Conservation (phyloP, 1,140 invertebrate species). For the Stratiolaelaps scimitus region DNA sequence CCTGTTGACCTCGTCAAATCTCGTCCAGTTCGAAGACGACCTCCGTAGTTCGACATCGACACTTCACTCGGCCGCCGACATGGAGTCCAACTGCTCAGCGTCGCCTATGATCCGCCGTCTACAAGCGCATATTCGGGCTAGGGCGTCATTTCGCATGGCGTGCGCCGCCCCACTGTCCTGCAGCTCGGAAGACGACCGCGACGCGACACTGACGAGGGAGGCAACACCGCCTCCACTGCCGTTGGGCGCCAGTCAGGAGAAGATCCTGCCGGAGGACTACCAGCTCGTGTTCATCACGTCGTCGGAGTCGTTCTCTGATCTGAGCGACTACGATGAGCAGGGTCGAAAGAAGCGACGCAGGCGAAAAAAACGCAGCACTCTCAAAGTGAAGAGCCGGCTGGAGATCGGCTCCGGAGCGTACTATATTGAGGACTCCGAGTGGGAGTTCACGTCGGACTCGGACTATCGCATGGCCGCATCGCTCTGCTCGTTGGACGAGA, state of each 20-base stretch:
- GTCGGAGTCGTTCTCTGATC: constrained; percentile 17
- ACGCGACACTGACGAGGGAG: constrained; percentile 16
- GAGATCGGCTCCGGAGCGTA: constrained; percentile 30
- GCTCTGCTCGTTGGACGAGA: constrained; percentile 38
- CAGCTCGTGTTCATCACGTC: constrained; percentile 18
- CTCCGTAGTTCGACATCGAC: constrained; percentile 19
- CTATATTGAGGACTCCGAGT: constrained; percentile 35
- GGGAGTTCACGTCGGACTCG: constrained; percentile 39
- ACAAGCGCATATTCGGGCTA: constrained; percentile 11
- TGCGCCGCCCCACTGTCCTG: constrained; percentile 13
- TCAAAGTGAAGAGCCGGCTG: constrained; percentile 20
- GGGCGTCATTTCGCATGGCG: constrained; percentile 15
- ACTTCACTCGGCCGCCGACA: constrained; percentile 9
- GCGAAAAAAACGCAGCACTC: constrained; percentile 20
- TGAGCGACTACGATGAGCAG: not conserved
- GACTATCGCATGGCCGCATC: constrained; percentile 40
- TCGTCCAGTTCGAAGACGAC: constrained; percentile 19
- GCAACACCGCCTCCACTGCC: constrained; percentile 3
- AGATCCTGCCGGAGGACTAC: constrained; percentile 21
- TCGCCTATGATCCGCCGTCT: constrained; percentile 20
- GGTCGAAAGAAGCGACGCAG: constrained; percentile 8
- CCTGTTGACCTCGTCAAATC: constrained; percentile 23
- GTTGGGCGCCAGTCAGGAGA: constrained; percentile 9
- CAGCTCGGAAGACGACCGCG: constrained; percentile 19
- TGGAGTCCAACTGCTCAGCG: constrained; percentile 27